Base-by-base conservation (phyloP, 2,113 vertebrate species). In the Erinaceus europaeus region DNA sequence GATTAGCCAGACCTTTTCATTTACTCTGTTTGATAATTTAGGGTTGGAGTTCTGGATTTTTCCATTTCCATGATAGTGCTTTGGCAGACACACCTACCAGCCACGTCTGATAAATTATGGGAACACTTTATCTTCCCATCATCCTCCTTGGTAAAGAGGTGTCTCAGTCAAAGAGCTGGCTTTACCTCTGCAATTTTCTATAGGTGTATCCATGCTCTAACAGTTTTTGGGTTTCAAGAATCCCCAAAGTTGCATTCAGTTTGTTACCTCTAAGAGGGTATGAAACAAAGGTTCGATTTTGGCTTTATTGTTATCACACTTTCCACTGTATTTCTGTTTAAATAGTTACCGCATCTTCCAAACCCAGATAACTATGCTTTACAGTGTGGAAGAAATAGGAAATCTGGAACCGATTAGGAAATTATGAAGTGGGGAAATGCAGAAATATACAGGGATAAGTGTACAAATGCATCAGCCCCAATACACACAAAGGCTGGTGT, bases 371-470 rank as follows among this genome's bases (percentile, higher is more conserved):
- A 91, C 68, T 83, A 13, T 86, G 84, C 46, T 72, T 94, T 94
- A 94, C 61, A 90, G 84, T 75, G 46, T 88, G 85, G 89, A 94
- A 96, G 86, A 95, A 95, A 92, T 91, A 94, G 90, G 91, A 96
- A 95, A 94, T 96, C 95, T 97, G 97, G 95, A 95, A 95, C 79
- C 91, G 93, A 96, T 97, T 97, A 97, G 67, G 77, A 96, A 87
- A 85, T 92, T 94, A 90, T 90, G 73, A 93, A 61, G 46, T 92
- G 91, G 71, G 64, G 91, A 96, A 95, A 95, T 88, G 84, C 93
- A 93, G 86, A 94, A 89, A 86, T 93, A 6, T 88, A 82, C 78
- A 62, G 86, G 95, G 96, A 94, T 95, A 92, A 95, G 84, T 93
- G 62, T 86, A 93, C 93, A 94, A 96, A 93, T 14, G 50, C 77